phyloP scores from a whole-genome alignment of 2,113 vertebrate genomes.

The Potamarius usumacintae region DNA sequence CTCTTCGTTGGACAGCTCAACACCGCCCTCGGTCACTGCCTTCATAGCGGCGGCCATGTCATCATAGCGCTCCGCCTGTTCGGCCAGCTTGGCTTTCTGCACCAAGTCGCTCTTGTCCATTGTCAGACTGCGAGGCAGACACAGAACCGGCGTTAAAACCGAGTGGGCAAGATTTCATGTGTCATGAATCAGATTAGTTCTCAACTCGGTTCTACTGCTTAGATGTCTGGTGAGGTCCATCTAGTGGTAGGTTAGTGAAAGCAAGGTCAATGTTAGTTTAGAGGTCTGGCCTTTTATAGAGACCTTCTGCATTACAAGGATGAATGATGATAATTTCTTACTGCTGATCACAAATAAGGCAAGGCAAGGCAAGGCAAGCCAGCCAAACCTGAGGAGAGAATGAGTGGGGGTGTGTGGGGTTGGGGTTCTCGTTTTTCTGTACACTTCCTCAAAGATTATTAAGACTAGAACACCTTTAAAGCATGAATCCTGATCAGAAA shows the following conservation, averaged over 20 bases:
- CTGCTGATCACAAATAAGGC: neutral
- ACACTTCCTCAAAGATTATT: neutral
- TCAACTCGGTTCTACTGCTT: neutral
- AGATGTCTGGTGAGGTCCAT: neutral
- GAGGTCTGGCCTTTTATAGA: neutral
- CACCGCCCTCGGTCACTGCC: conserved; percentile 89
- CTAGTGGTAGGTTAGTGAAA: conserved; percentile 3
- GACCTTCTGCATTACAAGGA: neutral
- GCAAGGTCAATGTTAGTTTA: neutral
- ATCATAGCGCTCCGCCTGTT: conserved; percentile 97
- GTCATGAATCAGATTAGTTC: neutral
- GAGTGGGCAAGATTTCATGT: neutral
- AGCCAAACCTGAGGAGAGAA: neutral
- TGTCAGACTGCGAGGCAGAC: conserved; percentile 65
- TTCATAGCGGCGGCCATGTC: conserved; percentile 98
- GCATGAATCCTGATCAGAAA: neutral
- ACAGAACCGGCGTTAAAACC: neutral
- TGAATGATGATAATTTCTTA: neutral
- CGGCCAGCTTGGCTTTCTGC: conserved; percentile 96
- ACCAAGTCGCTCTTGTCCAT: conserved; percentile 99
- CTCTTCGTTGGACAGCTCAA: conserved; percentile 94
- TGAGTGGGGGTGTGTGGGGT: neutral
- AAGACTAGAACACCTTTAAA: neutral
- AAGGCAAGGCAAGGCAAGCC: too few relatives aligned
- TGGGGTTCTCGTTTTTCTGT: neutral